Evolutionary conservation across 2,888 invertebrate species (phyloP), one percentile per base, ranked within the genome.

Genomic region (Sphinx pinastri): DNA sequence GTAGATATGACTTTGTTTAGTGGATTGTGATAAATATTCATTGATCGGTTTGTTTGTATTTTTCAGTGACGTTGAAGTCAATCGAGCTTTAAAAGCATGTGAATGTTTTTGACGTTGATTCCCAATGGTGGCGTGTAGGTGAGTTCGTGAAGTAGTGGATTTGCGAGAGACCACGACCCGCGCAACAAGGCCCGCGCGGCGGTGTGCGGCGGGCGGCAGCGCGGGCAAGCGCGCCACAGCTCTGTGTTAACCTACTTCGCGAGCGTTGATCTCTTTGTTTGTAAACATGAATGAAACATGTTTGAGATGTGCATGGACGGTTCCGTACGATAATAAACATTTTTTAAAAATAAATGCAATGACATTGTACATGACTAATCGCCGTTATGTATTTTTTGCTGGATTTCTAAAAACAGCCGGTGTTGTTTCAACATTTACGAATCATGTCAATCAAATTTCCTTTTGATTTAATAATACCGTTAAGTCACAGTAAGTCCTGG

Each of bases 211-310:
- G 55, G 55, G 55, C 55, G 55, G 55, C 55, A 55, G 55, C 19
- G 19, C 55, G 55, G 2, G 19, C 55, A 19, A 55, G 19, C 19
- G 55, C 82, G 83, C 85, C 85, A 81, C 82, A 81, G 79, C 80
- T 85, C 86, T 86, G 88, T 84, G 87, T 78, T 93, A 92, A 93
- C 94, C 94, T 93, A 94, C 93, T 93, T 94, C 83, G 85, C 87
- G 94, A 86, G 82, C 94, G 84, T 94, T 94, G 94, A 91, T 94
- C 94, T 93, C 88, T 90, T 93, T 94, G 94, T 94, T 94, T 93
- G 92, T 94, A 94, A 94, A 94, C 94, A 94, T 89, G 90, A 88
- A 71, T 71, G 71, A 71, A 71, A 71, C 71, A 68, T 68, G 71
- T 71, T 71, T 71, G 71, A 71, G 63, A 68, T 67, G 70, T 72